A percentile compares a stretch with the other conserved stretches of the same genome.
Evolutionary conservation across 2,113 vertebrate genomes (phyloP).

Genomic region (Muscicapa adusta): DNA sequence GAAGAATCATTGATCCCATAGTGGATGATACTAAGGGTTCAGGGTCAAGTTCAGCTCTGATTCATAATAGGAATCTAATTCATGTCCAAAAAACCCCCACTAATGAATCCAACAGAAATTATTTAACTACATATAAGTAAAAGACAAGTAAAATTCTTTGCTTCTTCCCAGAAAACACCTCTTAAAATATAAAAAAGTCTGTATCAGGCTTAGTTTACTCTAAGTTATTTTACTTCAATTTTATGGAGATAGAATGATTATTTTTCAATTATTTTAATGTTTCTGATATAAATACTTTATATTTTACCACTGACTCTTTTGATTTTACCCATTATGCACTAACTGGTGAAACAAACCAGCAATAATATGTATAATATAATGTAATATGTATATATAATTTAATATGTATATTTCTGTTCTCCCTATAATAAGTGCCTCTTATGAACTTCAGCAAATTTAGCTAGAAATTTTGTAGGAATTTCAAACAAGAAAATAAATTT

Average conservation of each 20-base stretch:
- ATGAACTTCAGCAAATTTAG: not conserved
- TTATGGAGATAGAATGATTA: not conserved
- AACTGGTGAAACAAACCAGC: not conserved
- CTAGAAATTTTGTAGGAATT: not conserved
- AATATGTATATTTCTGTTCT: not conserved
- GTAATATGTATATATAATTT: no score
- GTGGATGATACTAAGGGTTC: not conserved
- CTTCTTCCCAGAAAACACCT: not conserved
- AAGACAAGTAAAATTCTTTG: not conserved
- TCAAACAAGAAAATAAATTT: not conserved
- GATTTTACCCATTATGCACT: not conserved
- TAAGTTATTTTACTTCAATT: not conserved
- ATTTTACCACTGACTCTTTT: not conserved
- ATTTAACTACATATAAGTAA: not conserved
- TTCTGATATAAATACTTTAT: not conserved
- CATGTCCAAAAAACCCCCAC: not conserved
- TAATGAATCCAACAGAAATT: not conserved
- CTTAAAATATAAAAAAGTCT: not conserved
- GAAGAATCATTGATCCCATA: not conserved
- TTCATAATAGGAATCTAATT: not conserved
- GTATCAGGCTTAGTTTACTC: not conserved
- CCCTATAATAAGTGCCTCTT: not conserved
- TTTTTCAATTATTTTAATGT: not conserved
- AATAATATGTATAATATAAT: not conserved
- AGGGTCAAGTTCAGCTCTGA: not conserved